Conservation (phyloP, 1,140 invertebrate genomes). For the Drosophila ercepeae region DNA sequence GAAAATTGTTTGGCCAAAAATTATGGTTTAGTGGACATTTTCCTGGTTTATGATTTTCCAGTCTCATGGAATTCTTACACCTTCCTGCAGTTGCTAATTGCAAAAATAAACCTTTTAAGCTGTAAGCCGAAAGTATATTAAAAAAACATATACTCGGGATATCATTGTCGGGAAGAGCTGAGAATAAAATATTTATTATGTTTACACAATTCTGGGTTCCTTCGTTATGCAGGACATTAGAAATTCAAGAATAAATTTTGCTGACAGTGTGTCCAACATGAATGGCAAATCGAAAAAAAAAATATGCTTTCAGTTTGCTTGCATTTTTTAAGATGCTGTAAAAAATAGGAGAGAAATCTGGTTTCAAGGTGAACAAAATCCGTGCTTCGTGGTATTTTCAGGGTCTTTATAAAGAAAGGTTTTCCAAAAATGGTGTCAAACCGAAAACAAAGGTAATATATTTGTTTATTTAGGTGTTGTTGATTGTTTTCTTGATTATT, state of each 20-base stretch:
- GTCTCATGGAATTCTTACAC: neutral
- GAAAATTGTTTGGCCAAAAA: constrained; percentile 1
- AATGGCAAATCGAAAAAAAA: constrained; percentile 10
- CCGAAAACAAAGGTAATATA: neutral
- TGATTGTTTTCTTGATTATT: neutral
- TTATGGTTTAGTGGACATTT: neutral
- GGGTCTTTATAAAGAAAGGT: neutral
- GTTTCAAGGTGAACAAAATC: constrained; percentile 15
- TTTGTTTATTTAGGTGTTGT: neutral
- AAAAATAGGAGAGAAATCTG: neutral
- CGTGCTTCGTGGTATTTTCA: neutral
- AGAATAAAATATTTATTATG: constrained; percentile 30
- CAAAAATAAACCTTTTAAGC: neutral
- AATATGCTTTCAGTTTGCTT: neutral
- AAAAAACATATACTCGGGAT: neutral
- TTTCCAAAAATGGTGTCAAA: neutral
- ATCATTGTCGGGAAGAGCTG: no score
- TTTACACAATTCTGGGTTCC: neutral
- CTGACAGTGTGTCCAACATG: constrained; percentile 15
- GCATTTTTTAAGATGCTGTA: neutral
- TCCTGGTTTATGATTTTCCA: neutral
- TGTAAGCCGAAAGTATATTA: neutral
- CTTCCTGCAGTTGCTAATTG: neutral
- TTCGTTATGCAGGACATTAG: constrained; percentile 21
- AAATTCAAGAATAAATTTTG: constrained; percentile 31